Evolutionary conservation across 2,797 vertebrate species (phyloP), one percentile per base, ranked within the genome.

Genomic region (Peromyscus aztecus): DNA sequence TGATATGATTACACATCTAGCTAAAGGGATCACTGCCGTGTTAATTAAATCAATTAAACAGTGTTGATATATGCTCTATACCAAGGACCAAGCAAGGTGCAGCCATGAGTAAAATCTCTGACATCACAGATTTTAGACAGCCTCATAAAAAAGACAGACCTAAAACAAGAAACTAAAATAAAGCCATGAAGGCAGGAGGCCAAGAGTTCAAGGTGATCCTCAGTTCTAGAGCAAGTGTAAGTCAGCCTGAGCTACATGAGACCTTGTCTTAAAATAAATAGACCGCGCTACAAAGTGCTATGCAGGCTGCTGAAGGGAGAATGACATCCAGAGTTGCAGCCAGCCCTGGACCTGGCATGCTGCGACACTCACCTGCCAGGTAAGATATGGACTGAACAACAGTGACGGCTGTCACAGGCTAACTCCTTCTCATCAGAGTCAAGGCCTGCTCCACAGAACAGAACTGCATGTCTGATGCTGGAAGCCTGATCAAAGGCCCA

Each of bases 131-230:
- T 63, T 78, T 78, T 49, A 59, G 34, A 63, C 0, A 94, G 67
- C 10, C 61, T 40, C 40, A 14, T 43, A 95, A 49, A 78, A 83
- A 96, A 94, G 63, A 94, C 5, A 89, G 90, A 90, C 29, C n/a
- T 89, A 78, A 94, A 95, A 85, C 4, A 81, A 94, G 49, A 92
- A 73, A 71, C 59, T 88, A 65, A 83, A 94, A 80, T 76, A 89
- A 95, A 95, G 77, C 9, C 49, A 69, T 34, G 29, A 89, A 49
- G 40, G 71, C 29, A n/a, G 29, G 11, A 34, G 7, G 29, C 4
- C 37, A 24, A 24, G 29, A 6, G 2, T 49, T 63, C 19, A 89
- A n/a, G 57, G 9, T 63, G 19, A 49, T 23, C 12, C 49, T 71
- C 23, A 27, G 23, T 55, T 71, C 24, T 37, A 71, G 11, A 87